A percentile compares a stretch with the other conserved stretches of the same genome.
phyloP scores from a whole-genome alignment of 23 tunicate genomes.

The Styela clava region DNA sequence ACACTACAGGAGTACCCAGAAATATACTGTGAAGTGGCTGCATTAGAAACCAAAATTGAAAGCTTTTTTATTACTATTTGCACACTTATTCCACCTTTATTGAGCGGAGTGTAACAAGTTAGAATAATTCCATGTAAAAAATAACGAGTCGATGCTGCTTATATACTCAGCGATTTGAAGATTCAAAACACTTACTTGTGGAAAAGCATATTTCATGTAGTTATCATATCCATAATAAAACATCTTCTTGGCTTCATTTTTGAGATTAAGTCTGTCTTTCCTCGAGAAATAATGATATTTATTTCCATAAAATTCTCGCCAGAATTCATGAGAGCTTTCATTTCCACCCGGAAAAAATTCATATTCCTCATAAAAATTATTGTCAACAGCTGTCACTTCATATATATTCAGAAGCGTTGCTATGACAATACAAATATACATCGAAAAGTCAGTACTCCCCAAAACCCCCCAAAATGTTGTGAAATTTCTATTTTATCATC shows the following conservation, averaged over 20 bases:
- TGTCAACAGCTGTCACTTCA: neutral
- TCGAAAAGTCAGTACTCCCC: neutral
- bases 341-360: neutral
- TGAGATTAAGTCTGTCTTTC: slow-evolving; percentile 32
- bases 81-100: too few species aligned
- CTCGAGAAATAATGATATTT: slow-evolving; percentile 67
- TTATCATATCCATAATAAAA: slow-evolving; percentile 95
- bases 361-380: neutral
- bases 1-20: too few species aligned
- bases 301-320: slow-evolving; percentile 81
- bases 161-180: too few species aligned
- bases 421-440: neutral
- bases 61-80: too few species aligned
- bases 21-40: too few species aligned
- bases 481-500: neutral
- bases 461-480: neutral
- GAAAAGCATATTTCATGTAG: slow-evolving; percentile 95
- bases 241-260: slow-evolving; percentile 74
- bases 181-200: slow-evolving; percentile 43
- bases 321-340: slow-evolving; percentile 44
- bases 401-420: neutral
- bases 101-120: too few species aligned
- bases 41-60: too few species aligned
- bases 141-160: too few species aligned
- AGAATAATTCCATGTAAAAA: too few species aligned